A percentile compares a stretch with the other conserved stretches of the same genome.
These are phyloP conservation scores for Micrastur ruficollis DNA, from an alignment of 2,797 vertebrate species.

Conservation along the genomic window DNA sequence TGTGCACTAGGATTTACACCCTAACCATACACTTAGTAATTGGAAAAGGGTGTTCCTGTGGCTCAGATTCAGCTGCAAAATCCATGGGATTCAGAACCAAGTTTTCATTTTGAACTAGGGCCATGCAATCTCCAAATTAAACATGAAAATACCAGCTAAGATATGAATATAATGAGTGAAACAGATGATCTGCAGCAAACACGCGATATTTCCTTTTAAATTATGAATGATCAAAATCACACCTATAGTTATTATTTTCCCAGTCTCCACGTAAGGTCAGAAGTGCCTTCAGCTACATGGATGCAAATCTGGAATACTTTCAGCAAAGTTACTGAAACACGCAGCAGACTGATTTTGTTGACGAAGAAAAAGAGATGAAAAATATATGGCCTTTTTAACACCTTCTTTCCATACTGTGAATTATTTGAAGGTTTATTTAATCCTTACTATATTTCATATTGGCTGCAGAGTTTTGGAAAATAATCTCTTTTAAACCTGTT, in stretches of 20 bases:
- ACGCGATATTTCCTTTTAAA: conserved; percentile 57
- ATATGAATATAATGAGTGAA: conserved; percentile 67
- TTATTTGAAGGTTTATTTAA: background rate
- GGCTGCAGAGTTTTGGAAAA: background rate
- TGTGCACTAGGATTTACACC: conserved; percentile 53
- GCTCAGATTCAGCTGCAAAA: conserved; percentile 64
- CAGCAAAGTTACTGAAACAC: background rate
- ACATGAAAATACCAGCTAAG: conserved; percentile 60
- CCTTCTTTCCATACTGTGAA: background rate
- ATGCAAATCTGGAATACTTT: conserved; percentile 25
- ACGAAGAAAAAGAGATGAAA: background rate
- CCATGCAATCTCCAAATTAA: conserved; percentile 70
- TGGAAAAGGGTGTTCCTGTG: conserved; percentile 49
- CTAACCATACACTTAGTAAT: conserved; percentile 21
- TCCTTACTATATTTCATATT: background rate
- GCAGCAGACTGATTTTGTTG: background rate
- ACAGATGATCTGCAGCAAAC: conserved; percentile 72
- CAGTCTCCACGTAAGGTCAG: conserved; percentile 41
- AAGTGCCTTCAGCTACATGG: conserved; percentile 7
- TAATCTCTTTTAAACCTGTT: background rate
- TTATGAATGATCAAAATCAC: conserved; percentile 58
- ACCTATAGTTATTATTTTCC: conserved; percentile 55
- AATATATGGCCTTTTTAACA: background rate
- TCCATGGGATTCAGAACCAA: conserved; percentile 58
- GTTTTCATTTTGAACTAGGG: conserved; percentile 58